A percentile compares a stretch with the other conserved stretches of the same genome.
These are phyloP conservation scores for Sardina pilchardus DNA, from an alignment of 2,113 vertebrate species.

Conservation along the genomic window DNA sequence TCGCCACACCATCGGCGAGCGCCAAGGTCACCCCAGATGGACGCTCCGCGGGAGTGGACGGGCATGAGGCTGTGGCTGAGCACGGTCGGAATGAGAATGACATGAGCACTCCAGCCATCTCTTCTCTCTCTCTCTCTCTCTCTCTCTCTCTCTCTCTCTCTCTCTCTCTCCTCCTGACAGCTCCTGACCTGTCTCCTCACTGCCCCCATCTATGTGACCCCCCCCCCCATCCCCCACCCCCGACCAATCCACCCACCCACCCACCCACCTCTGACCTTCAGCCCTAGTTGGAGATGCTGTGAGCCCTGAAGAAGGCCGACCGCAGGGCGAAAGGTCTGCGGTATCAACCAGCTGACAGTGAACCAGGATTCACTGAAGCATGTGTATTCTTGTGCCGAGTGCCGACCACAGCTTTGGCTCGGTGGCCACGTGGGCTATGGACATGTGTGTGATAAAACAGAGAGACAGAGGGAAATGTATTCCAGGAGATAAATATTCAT, in stretches of 20 bases:
- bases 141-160: background rate
- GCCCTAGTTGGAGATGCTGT: background rate
- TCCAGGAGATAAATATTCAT: background rate
- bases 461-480: background rate
- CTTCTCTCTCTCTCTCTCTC: background rate
- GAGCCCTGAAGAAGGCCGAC: background rate
- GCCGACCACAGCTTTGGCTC: background rate
- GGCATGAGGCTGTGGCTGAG: background rate
- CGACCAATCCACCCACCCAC: background rate
- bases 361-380: background rate
- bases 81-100: background rate
- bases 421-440: background rate
- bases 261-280: background rate
- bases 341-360: background rate
- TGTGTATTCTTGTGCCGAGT: too few relatives aligned
- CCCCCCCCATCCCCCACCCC: background rate
- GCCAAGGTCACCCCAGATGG: conserved; percentile 12
- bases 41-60: background rate
- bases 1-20: background rate
- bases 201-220: background rate
- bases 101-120: background rate
- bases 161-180: background rate
- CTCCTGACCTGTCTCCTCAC: too few relatives aligned
- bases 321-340: background rate
- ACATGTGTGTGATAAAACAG: background rate